Evolutionary conservation across 2,113 vertebrate species (phyloP).

Genomic region (Opisthocomus hoazin): DNA sequence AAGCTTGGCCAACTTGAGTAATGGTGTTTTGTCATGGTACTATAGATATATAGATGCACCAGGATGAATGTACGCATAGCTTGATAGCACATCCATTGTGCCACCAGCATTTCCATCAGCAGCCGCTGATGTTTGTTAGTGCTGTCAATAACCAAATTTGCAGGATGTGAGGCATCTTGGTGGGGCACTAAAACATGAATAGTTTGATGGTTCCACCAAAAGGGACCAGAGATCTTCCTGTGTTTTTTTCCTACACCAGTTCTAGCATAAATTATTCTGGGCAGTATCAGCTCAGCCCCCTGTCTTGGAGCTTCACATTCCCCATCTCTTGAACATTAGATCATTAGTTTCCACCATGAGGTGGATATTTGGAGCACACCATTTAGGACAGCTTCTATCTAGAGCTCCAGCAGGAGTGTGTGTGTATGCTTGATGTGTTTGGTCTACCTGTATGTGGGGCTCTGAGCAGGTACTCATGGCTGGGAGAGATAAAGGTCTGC

Average conservation of each 20-base stretch:
- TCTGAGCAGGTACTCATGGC: background rate
- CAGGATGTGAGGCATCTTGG: background rate
- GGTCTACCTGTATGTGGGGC: background rate
- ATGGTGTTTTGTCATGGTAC: background rate
- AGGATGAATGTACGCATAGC: background rate
- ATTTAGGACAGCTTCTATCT: background rate
- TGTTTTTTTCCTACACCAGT: background rate
- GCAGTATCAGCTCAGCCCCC: background rate
- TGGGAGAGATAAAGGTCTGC: background rate
- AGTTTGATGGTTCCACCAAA: background rate
- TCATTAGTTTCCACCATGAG: background rate
- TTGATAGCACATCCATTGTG: fast-evolving
- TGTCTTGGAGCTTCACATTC: background rate
- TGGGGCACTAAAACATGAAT: fast-evolving
- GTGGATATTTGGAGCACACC: background rate
- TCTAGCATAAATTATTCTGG: background rate
- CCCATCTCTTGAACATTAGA: background rate
- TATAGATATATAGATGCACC: too few relatives aligned
- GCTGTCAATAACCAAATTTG: background rate
- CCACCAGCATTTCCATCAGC: background rate
- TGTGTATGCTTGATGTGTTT: background rate
- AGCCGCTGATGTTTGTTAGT: background rate
- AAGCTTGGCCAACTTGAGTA: background rate
- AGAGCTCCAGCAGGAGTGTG: background rate
- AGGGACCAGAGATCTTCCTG: background rate